A percentile compares a stretch with the other conserved stretches of the same genome.
Conservation (phyloP, 2,113 vertebrate genomes). For the Jaculus jaculus region DNA sequence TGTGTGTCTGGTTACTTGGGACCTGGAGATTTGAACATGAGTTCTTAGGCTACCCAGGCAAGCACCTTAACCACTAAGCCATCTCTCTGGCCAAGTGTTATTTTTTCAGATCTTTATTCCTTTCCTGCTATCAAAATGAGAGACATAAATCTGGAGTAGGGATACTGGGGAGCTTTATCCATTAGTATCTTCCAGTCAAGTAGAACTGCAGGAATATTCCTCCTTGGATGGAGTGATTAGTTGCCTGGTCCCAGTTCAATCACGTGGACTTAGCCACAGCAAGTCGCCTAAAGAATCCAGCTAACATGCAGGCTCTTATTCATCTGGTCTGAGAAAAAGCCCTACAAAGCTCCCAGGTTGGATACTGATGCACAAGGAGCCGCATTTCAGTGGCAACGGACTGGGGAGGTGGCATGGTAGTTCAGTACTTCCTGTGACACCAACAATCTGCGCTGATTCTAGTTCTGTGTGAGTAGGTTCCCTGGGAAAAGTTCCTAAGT, state of each 20-base stretch:
- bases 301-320: not conserved
- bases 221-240: not conserved
- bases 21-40: too few species aligned
- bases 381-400: not conserved
- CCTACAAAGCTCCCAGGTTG: not conserved
- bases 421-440: not conserved
- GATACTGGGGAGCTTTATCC: not conserved
- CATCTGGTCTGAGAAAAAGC: not conserved
- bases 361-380: not conserved
- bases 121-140: not conserved
- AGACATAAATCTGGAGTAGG: not conserved
- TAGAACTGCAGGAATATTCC: not conserved
- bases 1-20: too few species aligned
- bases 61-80: too few species aligned
- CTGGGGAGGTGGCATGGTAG: not conserved
- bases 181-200: not conserved
- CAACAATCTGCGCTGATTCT: not conserved
- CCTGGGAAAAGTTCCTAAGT: not conserved
- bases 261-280: not conserved
- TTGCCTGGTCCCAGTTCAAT: conserved; percentile 1
- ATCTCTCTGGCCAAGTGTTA: too few species aligned
- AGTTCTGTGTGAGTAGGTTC: not conserved
- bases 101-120: not conserved
- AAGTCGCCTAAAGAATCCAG: not conserved
- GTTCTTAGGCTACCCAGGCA: too few species aligned